Evolutionary conservation across 35 echinoderm and acorn worm species (phyloP).

Genomic region (Amphiura filiformis): DNA sequence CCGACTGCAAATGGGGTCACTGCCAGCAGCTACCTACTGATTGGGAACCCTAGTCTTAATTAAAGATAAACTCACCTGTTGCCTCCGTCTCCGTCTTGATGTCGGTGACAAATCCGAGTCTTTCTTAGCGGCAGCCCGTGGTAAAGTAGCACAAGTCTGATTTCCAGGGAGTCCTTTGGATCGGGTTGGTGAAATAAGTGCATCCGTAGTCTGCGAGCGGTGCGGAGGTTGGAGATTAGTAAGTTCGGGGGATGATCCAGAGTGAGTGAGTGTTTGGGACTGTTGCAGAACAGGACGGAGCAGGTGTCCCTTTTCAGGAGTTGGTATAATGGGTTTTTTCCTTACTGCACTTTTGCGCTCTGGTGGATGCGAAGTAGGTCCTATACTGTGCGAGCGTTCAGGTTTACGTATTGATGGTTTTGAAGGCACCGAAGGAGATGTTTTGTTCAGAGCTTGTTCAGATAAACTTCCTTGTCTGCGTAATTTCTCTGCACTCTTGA

Average conservation of each 20-base stretch:
- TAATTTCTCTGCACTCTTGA: neutral
- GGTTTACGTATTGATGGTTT: neutral
- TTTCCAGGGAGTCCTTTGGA: conserved; percentile 1
- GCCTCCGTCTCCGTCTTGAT: conserved; percentile 40
- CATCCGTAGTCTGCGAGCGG: conserved; percentile 27
- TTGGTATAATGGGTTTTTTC: conserved; percentile 33
- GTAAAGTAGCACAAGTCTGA: conserved; percentile 29
- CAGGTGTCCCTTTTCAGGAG: conserved; percentile 38
- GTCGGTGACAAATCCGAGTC: conserved; percentile 52
- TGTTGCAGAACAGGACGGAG: conserved; percentile 47
- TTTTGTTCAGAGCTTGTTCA: neutral
- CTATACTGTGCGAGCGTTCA: conserved; percentile 23
- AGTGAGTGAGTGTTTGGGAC: conserved; percentile 47
- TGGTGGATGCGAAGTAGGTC: conserved; percentile 16
- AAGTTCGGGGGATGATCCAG: conserved; percentile 56
- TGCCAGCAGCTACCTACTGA: too few relatives aligned
- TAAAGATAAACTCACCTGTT: conserved; percentile 39
- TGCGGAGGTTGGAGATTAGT: conserved; percentile 24
- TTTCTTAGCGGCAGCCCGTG: conserved; percentile 37
- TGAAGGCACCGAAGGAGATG: neutral
- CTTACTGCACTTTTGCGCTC: conserved; percentile 12
- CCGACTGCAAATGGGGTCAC: too few relatives aligned
- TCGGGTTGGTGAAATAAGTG: conserved; percentile 20
- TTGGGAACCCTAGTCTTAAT: too few relatives aligned
- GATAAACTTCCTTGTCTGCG: neutral